A percentile compares a stretch with the other conserved stretches of the same genome.
Evolutionary conservation across 2,113 vertebrate species (phyloP).

Genomic region (Saccopteryx bilineata): DNA sequence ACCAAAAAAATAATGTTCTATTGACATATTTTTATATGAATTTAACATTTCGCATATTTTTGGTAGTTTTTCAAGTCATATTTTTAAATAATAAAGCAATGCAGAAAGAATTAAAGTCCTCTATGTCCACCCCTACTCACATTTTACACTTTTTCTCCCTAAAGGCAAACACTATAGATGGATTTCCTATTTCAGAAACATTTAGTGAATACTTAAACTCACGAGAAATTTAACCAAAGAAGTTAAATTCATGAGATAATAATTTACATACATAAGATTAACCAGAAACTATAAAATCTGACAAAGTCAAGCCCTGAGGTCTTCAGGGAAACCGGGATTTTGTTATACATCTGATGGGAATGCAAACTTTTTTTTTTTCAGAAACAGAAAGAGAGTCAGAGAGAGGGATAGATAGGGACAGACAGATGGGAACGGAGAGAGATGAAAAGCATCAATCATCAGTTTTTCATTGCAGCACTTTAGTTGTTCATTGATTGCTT

Average conservation of each 20-base stretch:
- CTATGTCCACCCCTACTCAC: background rate
- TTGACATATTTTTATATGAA: slow-evolving; percentile 43
- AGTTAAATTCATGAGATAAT: background rate
- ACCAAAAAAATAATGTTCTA: background rate
- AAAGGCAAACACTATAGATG: background rate
- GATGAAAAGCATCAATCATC: too few relatives aligned
- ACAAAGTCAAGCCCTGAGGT: background rate
- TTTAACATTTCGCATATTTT: background rate
- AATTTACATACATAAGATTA: background rate
- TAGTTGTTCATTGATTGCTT: too few relatives aligned
- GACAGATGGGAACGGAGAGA: too few relatives aligned
- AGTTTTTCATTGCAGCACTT: too few relatives aligned
- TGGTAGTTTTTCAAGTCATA: slow-evolving; percentile 5
- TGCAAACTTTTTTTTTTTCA: background rate
- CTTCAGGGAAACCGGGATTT: background rate
- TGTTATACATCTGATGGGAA: background rate
- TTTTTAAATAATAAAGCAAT: slow-evolving; percentile 27
- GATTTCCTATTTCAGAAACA: slow-evolving; percentile 31
- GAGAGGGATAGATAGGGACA: too few relatives aligned
- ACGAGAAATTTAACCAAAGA: background rate
- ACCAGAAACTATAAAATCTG: background rate
- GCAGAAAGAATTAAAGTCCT: background rate
- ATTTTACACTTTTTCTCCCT: background rate
- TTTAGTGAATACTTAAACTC: background rate
- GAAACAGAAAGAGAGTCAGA: too few relatives aligned